Evolutionary conservation across 2,888 invertebrate species (phyloP).

Genomic region (Eupsilia transversa): DNA sequence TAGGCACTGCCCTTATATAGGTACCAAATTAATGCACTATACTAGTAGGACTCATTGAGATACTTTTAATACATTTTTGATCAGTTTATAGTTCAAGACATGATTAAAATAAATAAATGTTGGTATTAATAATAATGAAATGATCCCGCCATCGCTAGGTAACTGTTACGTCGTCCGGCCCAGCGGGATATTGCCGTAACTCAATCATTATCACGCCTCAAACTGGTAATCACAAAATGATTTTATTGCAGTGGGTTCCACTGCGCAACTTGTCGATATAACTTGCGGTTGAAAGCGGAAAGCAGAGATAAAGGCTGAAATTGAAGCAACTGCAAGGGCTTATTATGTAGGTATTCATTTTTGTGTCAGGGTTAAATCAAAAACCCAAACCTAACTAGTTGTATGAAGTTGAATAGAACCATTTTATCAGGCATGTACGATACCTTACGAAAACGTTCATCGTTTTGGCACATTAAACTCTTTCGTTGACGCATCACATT

Average conservation of each 20-base stretch:
- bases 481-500: not conserved
- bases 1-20: not conserved
- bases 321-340: not conserved
- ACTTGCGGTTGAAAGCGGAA: not conserved
- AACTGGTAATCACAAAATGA: constrained; percentile 5
- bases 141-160: not conserved
- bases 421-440: not conserved
- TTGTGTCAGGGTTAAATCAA: not conserved
- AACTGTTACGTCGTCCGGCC: not conserved
- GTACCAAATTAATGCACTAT: not conserved
- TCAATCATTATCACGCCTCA: constrained; percentile 9
- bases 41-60: not conserved
- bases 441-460: not conserved
- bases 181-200: not conserved
- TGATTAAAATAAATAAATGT: not conserved
- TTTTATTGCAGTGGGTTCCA: not conserved
- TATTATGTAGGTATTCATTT: not conserved
- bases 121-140: not conserved
- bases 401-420: not conserved
- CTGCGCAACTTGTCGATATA: not conserved
- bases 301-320: not conserved
- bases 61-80: not conserved
- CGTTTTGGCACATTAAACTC: not conserved
- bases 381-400: not conserved
- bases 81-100: not conserved